phyloP scores from a whole-genome alignment of 2,888 invertebrate genomes.

The Lycophotia porphyrea region DNA sequence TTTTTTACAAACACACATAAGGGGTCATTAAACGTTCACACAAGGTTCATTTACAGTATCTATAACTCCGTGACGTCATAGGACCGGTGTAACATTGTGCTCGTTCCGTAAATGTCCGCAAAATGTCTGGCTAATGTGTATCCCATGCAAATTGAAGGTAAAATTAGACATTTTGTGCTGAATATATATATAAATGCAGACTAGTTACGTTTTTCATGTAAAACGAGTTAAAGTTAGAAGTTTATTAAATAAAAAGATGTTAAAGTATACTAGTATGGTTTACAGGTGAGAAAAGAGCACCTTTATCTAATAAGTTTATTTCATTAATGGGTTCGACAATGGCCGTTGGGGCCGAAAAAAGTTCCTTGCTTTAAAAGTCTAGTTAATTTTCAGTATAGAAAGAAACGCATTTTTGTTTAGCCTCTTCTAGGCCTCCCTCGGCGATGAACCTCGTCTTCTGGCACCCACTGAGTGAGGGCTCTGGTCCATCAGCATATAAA shows the following conservation, averaged over 20 bases:
- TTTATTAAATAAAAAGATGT: constrained; percentile 1
- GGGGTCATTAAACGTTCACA: constrained; percentile 29
- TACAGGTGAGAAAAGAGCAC: neutral
- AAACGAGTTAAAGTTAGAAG: constrained; percentile 18
- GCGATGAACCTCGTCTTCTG: no score
- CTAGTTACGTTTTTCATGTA: constrained; percentile 24
- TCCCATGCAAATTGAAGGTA: constrained; percentile 47
- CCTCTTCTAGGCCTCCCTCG: no score
- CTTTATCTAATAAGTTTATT: neutral
- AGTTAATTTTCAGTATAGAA: no score
- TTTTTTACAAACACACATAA: constrained; percentile 29
- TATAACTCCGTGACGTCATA: constrained; percentile 30
- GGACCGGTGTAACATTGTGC: constrained; percentile 28
- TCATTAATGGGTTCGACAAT: neutral
- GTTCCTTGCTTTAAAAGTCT: no score
- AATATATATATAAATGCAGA: constrained; percentile 16
- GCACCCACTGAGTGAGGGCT: no score
- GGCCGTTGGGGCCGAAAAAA: no score
- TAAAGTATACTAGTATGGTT: neutral
- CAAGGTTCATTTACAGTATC: constrained; percentile 34
- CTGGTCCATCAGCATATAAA: no score
- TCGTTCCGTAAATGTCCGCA: constrained; percentile 2
- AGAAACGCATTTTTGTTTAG: no score
- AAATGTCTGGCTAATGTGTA: constrained; percentile 35
- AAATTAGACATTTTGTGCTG: constrained; percentile 46